A percentile compares a stretch with the other conserved stretches of the same genome.
Evolutionary conservation across 2,113 vertebrate species (phyloP).

Genomic region (Apus apus): DNA sequence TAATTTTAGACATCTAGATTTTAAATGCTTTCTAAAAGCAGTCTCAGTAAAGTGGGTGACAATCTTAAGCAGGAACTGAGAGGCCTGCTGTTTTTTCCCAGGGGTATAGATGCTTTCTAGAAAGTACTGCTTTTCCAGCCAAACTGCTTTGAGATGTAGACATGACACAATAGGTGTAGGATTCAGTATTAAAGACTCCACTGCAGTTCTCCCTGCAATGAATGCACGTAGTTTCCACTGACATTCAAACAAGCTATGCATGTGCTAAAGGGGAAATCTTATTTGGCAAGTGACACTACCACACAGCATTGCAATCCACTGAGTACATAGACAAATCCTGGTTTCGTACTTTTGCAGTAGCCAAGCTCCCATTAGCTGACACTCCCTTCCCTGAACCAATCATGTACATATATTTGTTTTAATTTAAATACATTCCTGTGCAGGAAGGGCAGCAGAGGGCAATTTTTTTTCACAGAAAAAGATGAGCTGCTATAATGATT

Average conservation of each 20-base stretch:
- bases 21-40: neutral
- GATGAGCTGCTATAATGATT: constrained; percentile 10
- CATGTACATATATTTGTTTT: neutral
- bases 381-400: constrained; percentile 2
- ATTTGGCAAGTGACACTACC: constrained; percentile 21
- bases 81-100: neutral
- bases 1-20: neutral
- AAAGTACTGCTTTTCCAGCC: neutral
- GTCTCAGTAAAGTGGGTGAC: neutral
- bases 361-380: neutral
- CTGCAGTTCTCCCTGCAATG: neutral
- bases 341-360: neutral
- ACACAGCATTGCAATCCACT: constrained; percentile 49
- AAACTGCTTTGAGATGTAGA: neutral
- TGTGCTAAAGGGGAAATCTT: constrained; percentile 4
- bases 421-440: constrained; percentile 5
- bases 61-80: neutral
- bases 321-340: constrained; percentile 51
- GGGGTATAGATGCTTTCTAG: neutral
- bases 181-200: neutral
- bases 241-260: neutral
- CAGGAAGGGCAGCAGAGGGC: constrained; percentile 15
- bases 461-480: constrained; percentile 37
- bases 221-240: neutral
- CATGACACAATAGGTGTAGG: neutral